A percentile compares a stretch with the other conserved stretches of the same genome.
Evolutionary conservation across 2,888 invertebrate species (phyloP).

Genomic region (Tenthredo mesomela): DNA sequence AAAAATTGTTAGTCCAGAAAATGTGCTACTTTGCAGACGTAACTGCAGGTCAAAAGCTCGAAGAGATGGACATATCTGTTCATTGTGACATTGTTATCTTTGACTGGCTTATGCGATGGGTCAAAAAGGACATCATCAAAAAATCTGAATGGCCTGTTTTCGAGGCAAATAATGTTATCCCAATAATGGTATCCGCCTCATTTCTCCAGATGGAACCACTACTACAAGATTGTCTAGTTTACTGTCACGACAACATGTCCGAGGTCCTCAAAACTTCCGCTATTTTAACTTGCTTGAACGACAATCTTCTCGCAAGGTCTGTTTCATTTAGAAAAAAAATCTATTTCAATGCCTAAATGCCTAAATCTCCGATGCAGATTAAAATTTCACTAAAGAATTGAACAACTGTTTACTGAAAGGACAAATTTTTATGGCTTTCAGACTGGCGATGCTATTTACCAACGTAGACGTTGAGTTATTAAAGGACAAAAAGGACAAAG

Average conservation of each 20-base stretch:
- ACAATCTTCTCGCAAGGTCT: conserved; percentile 78
- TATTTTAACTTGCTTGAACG: conserved; percentile 93
- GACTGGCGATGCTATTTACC: conserved; percentile 92
- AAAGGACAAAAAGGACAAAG: conserved; percentile 93
- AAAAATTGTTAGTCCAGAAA: conserved; percentile 91
- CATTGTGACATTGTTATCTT: conserved; percentile 98
- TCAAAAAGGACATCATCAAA: conserved; percentile 87
- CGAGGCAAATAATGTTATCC: conserved; percentile 92
- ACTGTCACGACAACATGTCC: conserved; percentile 92
- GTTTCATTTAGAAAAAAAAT: conserved; percentile 34
- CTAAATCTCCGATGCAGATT: neutral
- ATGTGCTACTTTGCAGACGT: conserved; percentile 98
- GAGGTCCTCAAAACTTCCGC: conserved; percentile 92
- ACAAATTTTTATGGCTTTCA: conserved; percentile 70
- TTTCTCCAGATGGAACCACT: conserved; percentile 97
- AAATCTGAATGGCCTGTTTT: conserved; percentile 85
- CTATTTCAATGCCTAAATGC: conserved; percentile 2
- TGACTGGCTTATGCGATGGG: conserved; percentile 98
- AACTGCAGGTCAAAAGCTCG: conserved; percentile 88
- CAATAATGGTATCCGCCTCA: conserved; percentile 95
- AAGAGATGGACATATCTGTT: conserved; percentile 97
- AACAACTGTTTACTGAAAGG: neutral
- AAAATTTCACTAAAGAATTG: neutral
- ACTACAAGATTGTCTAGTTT: conserved; percentile 91
- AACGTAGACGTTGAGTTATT: conserved; percentile 92